Percentiles rank a stretch among this genome's conserved stretches.
Conservation (phyloP, 2,888 invertebrate species). For the Dione vanillae region DNA sequence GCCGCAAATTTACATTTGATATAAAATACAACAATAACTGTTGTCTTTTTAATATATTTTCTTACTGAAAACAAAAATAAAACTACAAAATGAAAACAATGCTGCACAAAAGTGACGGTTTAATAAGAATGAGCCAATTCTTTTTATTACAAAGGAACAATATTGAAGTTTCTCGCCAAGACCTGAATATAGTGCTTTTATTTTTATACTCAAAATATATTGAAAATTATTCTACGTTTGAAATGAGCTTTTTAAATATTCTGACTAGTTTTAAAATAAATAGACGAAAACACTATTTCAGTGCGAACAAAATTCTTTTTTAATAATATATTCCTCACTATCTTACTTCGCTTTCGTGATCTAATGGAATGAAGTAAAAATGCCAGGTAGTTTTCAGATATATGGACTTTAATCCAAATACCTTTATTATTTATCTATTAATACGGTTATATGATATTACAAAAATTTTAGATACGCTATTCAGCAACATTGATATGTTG, state of each 20-base stretch:
- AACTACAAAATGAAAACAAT: slow-evolving; percentile 6
- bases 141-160: slow-evolving; percentile 13
- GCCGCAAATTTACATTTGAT: accelerated
- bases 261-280: not conserved
- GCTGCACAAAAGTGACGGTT: slow-evolving; percentile 12
- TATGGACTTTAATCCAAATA: too few relatives aligned
- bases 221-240: not conserved
- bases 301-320: too few relatives aligned
- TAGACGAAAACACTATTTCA: not conserved
- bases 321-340: too few relatives aligned
- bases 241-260: slow-evolving; percentile 10
- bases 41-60: not conserved
- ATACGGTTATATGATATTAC: too few relatives aligned
- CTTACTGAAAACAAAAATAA: slow-evolving; percentile 2
- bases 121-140: slow-evolving; percentile 24
- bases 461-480: too few relatives aligned
- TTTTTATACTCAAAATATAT: slow-evolving; percentile 12
- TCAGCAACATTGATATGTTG: too few relatives aligned
- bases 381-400: too few relatives aligned
- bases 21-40: not conserved
- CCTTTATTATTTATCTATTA: too few relatives aligned
- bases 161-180: slow-evolving; percentile 19
- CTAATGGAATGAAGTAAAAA: too few relatives aligned
- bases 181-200: slow-evolving; percentile 12
- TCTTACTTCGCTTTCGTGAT: too few relatives aligned